Evolutionary conservation across 2,797 vertebrate genomes (phyloP), one percentile per base, ranked within the genome.

Genomic region (Rhinatrema bivittatum): DNA sequence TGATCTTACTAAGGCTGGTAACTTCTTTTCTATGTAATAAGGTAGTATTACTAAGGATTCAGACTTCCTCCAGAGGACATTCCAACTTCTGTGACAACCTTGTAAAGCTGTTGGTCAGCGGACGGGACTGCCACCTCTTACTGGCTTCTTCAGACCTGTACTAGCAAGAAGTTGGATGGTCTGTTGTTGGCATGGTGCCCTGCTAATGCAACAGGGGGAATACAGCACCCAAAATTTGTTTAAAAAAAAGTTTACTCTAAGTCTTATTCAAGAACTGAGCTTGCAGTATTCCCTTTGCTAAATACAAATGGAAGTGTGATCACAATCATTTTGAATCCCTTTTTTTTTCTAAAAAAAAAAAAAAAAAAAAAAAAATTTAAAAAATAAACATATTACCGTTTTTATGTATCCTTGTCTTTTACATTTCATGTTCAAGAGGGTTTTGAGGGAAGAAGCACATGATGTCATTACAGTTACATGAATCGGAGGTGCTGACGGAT

Each of bases 301-400:
- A 64, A 62, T 28, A 56, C 70, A 70, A 53, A 69, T 51, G 71
- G 62, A 74, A 74, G 75, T 79, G 69, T 80, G 78, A 74, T 70
- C 68, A 45, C 74, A 71, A 72, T 77, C 78, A 71, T 74, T 81
- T 70, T 65, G 61, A 74, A 72, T 73, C 72, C 68, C 54, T 70
- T 72, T 79, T 76, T 65, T 83, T 81, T 84, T 81, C 73, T 78
- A 81, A 81, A 72, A 70, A 81, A 86, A 85, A 85, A 87, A 86
- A 86, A 75, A n/a, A n/a, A n/a, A n/a, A n/a, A n/a, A n/a, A n/a
- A n/a, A n/a, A n/a, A n/a, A 81, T n/a, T n/a, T n/a, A n/a, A n/a
- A n/a, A n/a, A n/a, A n/a, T n/a, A n/a, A n/a, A n/a, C n/a, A 81
- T 82, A 84, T 75, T 85, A 79, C 81, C 82, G 81, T 86, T 85